Evolutionary conservation across 2,797 vertebrate species (phyloP).

Genomic region (Sarcophilus harrisii): DNA sequence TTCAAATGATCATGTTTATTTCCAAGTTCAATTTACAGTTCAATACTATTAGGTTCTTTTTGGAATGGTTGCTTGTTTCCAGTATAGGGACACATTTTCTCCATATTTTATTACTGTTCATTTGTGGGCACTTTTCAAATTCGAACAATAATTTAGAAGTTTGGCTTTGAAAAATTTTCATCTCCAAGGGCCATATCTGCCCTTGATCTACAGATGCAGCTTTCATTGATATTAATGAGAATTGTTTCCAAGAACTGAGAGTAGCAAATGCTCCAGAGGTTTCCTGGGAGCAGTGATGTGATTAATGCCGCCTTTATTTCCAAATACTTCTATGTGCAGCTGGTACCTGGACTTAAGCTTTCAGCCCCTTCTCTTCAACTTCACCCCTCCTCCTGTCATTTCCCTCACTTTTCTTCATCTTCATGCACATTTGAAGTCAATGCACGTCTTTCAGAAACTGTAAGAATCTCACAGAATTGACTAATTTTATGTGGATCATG

Average conservation of each 20-base stretch:
- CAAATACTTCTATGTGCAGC: neutral
- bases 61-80: neutral
- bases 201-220: neutral
- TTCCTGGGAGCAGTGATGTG: neutral
- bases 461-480: neutral
- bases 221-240: neutral
- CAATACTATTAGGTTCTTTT: neutral
- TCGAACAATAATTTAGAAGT: neutral
- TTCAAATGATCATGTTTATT: constrained; percentile 2
- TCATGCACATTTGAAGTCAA: neutral
- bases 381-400: neutral
- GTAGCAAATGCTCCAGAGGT: neutral
- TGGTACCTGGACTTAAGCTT: neutral
- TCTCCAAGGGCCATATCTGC: neutral
- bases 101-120: neutral
- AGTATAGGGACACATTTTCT: neutral
- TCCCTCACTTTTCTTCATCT: neutral
- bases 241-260: neutral
- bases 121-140: neutral
- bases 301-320: neutral
- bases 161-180: constrained; percentile 2
- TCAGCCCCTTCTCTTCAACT: neutral
- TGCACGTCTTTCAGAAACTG: neutral
- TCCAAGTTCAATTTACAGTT: neutral
- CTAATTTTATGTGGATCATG: neutral